Evolutionary conservation across 2,797 vertebrate species (phyloP).

Genomic region (Echeneis naucrates): DNA sequence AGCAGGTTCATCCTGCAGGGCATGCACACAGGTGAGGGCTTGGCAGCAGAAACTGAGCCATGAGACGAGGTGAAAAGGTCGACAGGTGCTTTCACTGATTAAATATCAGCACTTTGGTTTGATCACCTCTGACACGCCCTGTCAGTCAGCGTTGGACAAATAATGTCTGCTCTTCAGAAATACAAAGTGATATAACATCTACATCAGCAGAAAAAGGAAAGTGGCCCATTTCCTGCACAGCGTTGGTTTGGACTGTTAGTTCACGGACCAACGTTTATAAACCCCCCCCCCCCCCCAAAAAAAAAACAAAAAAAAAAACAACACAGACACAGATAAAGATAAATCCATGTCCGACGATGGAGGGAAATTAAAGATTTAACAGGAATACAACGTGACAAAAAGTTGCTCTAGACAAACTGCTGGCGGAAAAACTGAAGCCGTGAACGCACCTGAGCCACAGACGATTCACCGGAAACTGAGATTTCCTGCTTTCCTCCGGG

Average conservation of each 20-base stretch:
- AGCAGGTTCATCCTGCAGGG: not conserved
- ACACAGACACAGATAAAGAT: not conserved
- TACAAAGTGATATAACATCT: too few relatives aligned
- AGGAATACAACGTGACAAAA: not conserved
- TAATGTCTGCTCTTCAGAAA: not conserved
- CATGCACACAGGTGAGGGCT: not conserved
- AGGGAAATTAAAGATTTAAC: not conserved
- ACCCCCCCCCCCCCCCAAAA: too few relatives aligned
- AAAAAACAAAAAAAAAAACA: not conserved
- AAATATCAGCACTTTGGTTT: not conserved
- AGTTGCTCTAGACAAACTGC: not conserved
- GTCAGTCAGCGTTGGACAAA: not conserved
- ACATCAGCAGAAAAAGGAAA: too few relatives aligned
- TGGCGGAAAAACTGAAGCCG: too few relatives aligned
- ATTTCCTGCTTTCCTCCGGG: constrained; percentile 91
- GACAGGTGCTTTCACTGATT: not conserved
- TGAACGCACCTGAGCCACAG: constrained; percentile 85
- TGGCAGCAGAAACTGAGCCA: not conserved
- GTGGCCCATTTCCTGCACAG: too few relatives aligned
- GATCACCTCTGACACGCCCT: not conserved
- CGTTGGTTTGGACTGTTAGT: too few relatives aligned
- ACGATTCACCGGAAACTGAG: constrained; percentile 86
- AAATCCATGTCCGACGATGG: too few relatives aligned
- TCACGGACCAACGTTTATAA: too few relatives aligned
- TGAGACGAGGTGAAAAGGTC: not conserved